Base-by-base conservation (phyloP, 1,140 invertebrate genomes). In the Andricus grossulariae region DNA sequence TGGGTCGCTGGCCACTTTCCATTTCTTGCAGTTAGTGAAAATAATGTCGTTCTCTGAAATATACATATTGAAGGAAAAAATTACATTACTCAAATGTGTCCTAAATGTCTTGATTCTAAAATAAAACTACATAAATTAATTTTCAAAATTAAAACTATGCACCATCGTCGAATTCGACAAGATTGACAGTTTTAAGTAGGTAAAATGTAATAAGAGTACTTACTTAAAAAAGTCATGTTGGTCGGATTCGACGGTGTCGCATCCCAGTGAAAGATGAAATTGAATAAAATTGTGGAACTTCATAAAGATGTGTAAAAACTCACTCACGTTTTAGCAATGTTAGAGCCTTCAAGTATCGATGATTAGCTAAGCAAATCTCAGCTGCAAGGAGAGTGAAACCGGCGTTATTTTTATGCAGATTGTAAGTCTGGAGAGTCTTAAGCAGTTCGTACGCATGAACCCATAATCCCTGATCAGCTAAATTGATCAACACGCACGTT, bases 291-390 rank as follows among this genome's bases (percentile, higher is more conserved):
- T 49, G 15, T 72, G 7, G 11, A 72, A 75, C 32, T 66, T 60
- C 15, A 50, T 11, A 25, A 75, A 75, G 11, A 3, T n/a, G 18
- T 19, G 5, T 5, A n/a, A 25, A 52, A 77, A n/a, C 72, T 45
- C 25, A 88, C 86, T 89, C 80, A 89, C 84, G 73, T 81, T 83
- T 85, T 8, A 90, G 71, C 57, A 89, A 80, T 11, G 70, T 70
- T 19, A 84, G 79, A 66, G 87, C 88, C 52, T 88, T 77, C 45
- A 87, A 3, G 11, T 78, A 72, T 60, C 82, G 75, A 15, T 79
- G 76, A 80, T 88, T 88, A 45, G 83, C 84, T 82, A 90, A 78
- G 77, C 84, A 87, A 81, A 88, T 86, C 74, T 89, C 83, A n/a
- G 76, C 80, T 10, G 83, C 76, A 7, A 89, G 74, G 4, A 89